Base-by-base conservation (phyloP, 2,888 invertebrate genomes). In the Chrysomela aeneicollis region DNA sequence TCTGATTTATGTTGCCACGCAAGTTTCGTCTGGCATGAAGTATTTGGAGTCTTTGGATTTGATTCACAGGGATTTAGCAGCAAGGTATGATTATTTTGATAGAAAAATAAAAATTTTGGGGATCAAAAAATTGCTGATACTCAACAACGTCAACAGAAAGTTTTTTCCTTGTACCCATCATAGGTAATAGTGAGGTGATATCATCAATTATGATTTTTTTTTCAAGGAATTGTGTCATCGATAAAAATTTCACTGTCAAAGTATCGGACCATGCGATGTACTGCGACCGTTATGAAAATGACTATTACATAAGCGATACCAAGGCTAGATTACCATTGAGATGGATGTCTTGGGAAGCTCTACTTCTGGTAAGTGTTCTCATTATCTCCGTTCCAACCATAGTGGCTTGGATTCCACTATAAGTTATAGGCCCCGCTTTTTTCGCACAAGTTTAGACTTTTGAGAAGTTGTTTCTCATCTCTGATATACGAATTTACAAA, bases 281-380 rank as follows among this genome's bases (percentile, higher is more conserved):
- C 79, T 91, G 92, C 77, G 89, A 89, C 69, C 88, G 91, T 72
- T 94, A 92, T 77, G 87, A 91, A 53, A 84, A 86, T 6, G 95
- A 96, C 78, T 96, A 95, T 81, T 94, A 94, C 83, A 86, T 92
- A 63, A 90, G 94, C 81, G 91, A 93, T 71, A 93, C 92, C 47
- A 92, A 92, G 73, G 88, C 90, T 2, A 88, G 92, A 68, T 84
- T 95, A 66, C 96, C 96, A 0, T 89, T 97, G 61, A 87, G 97
- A 63, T 95, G 95, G 95, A 95, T 95, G 95, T 90, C 95, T 1
- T 95, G 95, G 94, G 95, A 95, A 80, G 92, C 92, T 72, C 85
- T 95, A 26, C 84, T 95, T 52, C 83, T 92, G 87, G 93, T 93
- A 82, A 85, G 85, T 81, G 1, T 6, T 17, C 32, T 30, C n/a